These are phyloP conservation scores for Ophiodon elongatus DNA, from an alignment of 2,113 vertebrate species.

Conservation along the genomic window DNA sequence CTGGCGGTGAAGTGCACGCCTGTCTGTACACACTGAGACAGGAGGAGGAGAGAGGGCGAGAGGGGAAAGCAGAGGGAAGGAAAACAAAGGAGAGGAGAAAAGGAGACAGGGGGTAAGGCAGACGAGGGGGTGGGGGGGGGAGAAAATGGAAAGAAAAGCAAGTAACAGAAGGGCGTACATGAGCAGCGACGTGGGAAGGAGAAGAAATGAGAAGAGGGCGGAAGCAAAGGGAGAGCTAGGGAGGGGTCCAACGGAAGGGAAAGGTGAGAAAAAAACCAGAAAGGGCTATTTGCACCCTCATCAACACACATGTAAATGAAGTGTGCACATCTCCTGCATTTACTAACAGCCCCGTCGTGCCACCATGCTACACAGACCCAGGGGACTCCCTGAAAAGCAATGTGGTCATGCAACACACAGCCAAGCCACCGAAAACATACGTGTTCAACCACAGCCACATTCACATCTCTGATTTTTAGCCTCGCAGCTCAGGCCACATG, in stretches of 20 bases:
- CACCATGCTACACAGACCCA: conserved; percentile 2
- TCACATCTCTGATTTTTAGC: conserved; percentile 34
- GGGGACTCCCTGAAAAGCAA: conserved; percentile 21
- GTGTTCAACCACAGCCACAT: conserved; percentile 44
- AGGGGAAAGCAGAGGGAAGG: conserved; percentile 29
- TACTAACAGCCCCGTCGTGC: conserved; percentile 30
- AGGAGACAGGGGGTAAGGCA: conserved; percentile 24
- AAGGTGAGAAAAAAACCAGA: conserved; percentile 8
- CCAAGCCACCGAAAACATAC: conserved; percentile 40
- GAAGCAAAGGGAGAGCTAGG: conserved; percentile 8
- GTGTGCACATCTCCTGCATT: conserved; percentile 9
- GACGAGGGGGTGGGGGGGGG: conserved; percentile 7
- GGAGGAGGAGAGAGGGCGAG: conserved; percentile 34
- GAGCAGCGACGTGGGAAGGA: conserved; percentile 34
- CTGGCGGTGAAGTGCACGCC: conserved; percentile 73
- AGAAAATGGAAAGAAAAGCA: conserved; percentile 21
- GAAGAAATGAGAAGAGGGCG: conserved; percentile 53
- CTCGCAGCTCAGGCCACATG: conserved; percentile 29
- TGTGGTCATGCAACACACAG: conserved; percentile 23
- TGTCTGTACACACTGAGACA: conserved; percentile 63
- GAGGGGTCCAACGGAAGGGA: background rate
- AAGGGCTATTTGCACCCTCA: conserved; percentile 27
- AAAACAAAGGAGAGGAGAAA: conserved; percentile 46
- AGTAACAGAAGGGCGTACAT: conserved; percentile 13
- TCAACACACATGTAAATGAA: conserved; percentile 32